Base-by-base conservation (phyloP, 2,113 vertebrate genomes). In the Chaenogobius annularis region DNA sequence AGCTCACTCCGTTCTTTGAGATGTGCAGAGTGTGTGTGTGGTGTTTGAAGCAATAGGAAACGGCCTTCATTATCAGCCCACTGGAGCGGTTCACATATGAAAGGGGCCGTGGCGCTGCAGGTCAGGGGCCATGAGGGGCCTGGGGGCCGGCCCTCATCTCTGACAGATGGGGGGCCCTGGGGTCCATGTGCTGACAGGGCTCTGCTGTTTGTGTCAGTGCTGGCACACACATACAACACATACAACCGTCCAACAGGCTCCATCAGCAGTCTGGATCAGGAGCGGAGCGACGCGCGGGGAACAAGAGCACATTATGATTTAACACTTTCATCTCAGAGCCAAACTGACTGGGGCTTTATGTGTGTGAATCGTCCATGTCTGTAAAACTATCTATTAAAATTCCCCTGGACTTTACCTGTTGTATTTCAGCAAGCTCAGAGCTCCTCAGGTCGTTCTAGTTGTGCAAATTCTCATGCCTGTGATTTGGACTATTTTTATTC, bases 51-150 rank as follows among this genome's bases (percentile, higher is more conserved):
- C 22, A 7, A 20, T 7, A 17, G 19, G 50, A 55, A 55, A 55
- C 8, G 52, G 9, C 8, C 52, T 55, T 55, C 20, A 56, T 56
- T 12, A 55, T 55, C 52, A 10, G 52, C 52, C 52, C 52, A 11
- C 52, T 55, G n/a, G 9, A 55, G 52, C 52, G 10, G 8, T 11
- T n/a, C 52, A 55, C 52, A 55, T n/a, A 9, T 56, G 55, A 56
- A 23, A 56, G 55, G 20, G 55, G 10, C 19, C 5, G 10, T 3
- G 54, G 20, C 10, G 22, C 20, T 23, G 55, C 20, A 14, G 55
- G 55, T 56, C 55, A 56, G 55, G 55, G 55, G 55, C 55, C 55
- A 11, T 13, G 55, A 56, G 55, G 20, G 12, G 55, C 55, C 55
- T 9, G 55, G 55, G 54, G 55, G 55, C 55, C 55, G 48, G 9